phyloP scores from a whole-genome alignment of 37 sponge, comb jelly and placozoan genomes.

The Amphimedon queenslandica region DNA sequence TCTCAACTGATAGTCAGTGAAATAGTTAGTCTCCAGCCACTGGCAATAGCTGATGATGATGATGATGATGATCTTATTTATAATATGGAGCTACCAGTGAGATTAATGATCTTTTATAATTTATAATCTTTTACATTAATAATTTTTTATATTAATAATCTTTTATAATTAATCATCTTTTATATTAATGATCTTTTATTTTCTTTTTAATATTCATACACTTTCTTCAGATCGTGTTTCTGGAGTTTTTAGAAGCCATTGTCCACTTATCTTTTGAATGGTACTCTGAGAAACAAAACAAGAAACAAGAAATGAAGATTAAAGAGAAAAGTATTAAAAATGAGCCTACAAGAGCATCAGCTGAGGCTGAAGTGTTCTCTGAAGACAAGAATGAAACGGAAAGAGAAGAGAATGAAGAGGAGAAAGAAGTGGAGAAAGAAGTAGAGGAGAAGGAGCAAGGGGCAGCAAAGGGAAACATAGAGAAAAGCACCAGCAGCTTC shows the following conservation, averaged over 20 bases:
- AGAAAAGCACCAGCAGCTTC: conserved; percentile 2
- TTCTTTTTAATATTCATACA: too few species aligned
- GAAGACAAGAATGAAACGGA: neutral
- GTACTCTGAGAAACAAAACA: neutral
- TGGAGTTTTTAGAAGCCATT: conserved; percentile 56
- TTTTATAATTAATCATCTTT: neutral
- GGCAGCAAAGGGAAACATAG: neutral
- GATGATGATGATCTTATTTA: conserved; percentile 36
- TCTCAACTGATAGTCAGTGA: too few species aligned
- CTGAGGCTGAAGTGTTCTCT: neutral
- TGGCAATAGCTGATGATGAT: conserved; percentile 25
- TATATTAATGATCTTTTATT: too few species aligned
- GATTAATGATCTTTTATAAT: too few species aligned
- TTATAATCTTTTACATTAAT: too few species aligned
- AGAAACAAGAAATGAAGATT: conserved; percentile 2
- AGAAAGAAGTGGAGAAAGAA: neutral
- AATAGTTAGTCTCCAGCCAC: conserved; percentile 42
- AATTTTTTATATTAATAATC: too few species aligned
- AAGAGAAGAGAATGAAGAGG: neutral
- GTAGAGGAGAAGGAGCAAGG: neutral
- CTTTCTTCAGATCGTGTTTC: conserved; percentile 35
- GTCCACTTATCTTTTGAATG: conserved; percentile 16
- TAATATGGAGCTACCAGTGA: too few species aligned
- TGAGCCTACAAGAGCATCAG: neutral
- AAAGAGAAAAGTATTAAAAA: neutral